Evolutionary conservation across 2,888 invertebrate genomes (phyloP), one percentile per base, ranked within the genome.

Genomic region (Caenorhabditis panamensis): DNA sequence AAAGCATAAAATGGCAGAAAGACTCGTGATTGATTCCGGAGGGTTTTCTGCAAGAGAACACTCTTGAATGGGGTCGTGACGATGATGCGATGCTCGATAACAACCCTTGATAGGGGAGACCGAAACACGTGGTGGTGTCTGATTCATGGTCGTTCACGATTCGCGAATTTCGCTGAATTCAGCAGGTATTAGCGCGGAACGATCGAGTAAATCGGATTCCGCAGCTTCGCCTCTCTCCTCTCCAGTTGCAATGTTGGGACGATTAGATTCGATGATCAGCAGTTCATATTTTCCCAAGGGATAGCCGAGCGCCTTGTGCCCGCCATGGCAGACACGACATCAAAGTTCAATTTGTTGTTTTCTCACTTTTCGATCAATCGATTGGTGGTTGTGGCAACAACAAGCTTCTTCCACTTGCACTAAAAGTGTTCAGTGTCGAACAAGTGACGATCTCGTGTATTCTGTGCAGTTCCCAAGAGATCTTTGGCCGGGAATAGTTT

Each of bases 111-210:
- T 64, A 22, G 18, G 8, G 37, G 22, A n/a, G 18, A 5, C n/a
- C n/a, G 56, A 67, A 47, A 56, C 31, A 67, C 67, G 31, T 53
- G 53, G 20, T 59, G 49, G 20, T 68, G 22, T 49, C 59, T 68
- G 31, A 58, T 59, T 58, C 44, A 4, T 68, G 59, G 18, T 59
- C 59, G 47, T 44, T 28, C 53, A 41, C n/a, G 22, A 28, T n/a
- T n/a, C n/a, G n/a, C n/a, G n/a, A n/a, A n/a, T n/a, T n/a, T n/a
- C n/a, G n/a, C n/a, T n/a, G n/a, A n/a, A n/a, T n/a, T n/a, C n/a
- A n/a, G n/a, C n/a, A 20, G 5, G 20, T 22, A 51, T 51, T 47
- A 63, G 11, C n/a, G 36, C 51, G 41, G 41, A 41, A 54, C n/a
- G n/a, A n/a, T n/a, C 47, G 47, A 47, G 41, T 61, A 44, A 53